Percentiles rank a stretch among this genome's conserved stretches.
Evolutionary conservation across 1,140 invertebrate species (phyloP).

Genomic region (Caenorhabditis briggsae): DNA sequence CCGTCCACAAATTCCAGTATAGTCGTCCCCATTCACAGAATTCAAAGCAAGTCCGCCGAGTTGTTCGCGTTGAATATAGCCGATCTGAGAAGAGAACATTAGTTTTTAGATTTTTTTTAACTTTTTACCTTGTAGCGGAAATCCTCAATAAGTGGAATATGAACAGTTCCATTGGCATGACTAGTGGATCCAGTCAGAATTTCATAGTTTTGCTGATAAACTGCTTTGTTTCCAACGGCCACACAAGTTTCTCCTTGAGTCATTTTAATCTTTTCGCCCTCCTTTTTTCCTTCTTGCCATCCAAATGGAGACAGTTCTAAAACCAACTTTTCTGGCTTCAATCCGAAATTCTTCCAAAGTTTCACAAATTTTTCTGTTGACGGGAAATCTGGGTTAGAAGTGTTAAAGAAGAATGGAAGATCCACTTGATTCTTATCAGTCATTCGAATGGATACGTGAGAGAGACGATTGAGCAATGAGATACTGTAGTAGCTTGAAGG

Average conservation of each 20-base stretch:
- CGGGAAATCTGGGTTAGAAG: background rate
- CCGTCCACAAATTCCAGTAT: conserved; percentile 30
- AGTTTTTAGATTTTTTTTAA: background rate
- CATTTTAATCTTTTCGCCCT: background rate
- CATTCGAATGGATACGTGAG: conserved; percentile 21
- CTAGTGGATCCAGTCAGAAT: background rate
- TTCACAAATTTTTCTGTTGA: conserved; percentile 43
- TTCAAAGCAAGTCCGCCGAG: conserved; percentile 11
- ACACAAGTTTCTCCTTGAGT: background rate
- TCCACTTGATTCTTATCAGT: conserved; percentile 22
- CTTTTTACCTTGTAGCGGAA: background rate
- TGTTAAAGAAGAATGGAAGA: conserved; percentile 37
- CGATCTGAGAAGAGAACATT: background rate
- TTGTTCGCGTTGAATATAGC: conserved; percentile 34
- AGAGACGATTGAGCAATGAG: conserved; percentile 14
- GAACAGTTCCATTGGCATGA: background rate
- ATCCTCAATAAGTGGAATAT: conserved; percentile 16
- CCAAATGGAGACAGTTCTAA: conserved; percentile 13
- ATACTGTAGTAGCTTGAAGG: conserved; percentile 24
- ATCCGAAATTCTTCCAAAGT: conserved; percentile 13
- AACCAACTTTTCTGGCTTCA: conserved; percentile 24
- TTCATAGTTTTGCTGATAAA: conserved; percentile 10
- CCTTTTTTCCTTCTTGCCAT: background rate
- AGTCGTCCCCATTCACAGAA: conserved; percentile 25
- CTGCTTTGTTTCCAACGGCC: conserved; percentile 12